phyloP scores from a whole-genome alignment of 1,140 invertebrate genomes.

The Bombus sibiricus region DNA sequence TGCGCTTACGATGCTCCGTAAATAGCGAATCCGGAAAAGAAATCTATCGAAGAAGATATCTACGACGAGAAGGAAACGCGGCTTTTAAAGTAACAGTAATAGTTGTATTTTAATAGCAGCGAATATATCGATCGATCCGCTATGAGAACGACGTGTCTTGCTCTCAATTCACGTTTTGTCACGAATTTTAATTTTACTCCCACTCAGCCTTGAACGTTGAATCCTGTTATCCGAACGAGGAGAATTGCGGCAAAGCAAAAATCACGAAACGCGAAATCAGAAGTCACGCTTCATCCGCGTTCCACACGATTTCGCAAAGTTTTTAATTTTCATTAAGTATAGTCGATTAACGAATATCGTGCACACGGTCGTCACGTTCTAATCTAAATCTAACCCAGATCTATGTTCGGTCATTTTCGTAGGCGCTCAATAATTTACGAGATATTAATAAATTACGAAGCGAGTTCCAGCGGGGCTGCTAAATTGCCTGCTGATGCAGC shows the following conservation, averaged over 20 bases:
- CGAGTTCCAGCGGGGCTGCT: neutral
- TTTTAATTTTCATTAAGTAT: neutral
- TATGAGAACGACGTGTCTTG: no score
- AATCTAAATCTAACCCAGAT: constrained; percentile 1
- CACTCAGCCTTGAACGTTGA: neutral
- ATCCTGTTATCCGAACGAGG: no score
- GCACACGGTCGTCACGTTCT: no score
- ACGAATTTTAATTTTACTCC: neutral
- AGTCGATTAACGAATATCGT: neutral
- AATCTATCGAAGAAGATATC: no score
- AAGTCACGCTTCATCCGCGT: neutral
- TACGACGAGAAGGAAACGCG: no score
- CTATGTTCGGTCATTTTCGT: neutral
- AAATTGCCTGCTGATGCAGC: neutral
- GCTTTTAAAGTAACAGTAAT: no score
- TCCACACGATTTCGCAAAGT: neutral
- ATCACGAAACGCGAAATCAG: neutral
- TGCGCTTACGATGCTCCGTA: no score
- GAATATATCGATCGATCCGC: no score
- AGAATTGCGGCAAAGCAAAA: neutral
- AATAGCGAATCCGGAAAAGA: no score
- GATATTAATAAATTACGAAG: constrained; percentile 5
- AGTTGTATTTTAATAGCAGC: no score
- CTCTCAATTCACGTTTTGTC: no score
- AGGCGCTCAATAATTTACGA: neutral